These are phyloP conservation scores for Lemur catta DNA, from an alignment of 2,797 vertebrate species.

Conservation along the genomic window DNA sequence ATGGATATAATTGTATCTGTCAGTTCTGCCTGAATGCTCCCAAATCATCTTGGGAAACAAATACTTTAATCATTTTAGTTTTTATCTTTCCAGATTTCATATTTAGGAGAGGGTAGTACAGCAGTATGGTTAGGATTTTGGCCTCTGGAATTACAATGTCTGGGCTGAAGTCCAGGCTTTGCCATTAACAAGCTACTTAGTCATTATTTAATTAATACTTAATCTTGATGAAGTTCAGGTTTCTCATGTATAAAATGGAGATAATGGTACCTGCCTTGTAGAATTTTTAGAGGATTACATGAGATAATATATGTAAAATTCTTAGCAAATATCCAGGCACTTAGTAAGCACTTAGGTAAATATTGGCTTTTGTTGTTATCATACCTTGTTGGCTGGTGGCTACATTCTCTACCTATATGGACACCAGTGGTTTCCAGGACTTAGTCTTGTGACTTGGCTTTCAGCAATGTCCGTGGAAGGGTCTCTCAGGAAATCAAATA, in stretches of 20 bases:
- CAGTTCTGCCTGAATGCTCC: neutral
- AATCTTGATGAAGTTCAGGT: neutral
- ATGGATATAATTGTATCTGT: neutral
- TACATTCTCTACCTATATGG: neutral
- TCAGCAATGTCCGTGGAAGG: neutral
- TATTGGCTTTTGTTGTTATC: neutral
- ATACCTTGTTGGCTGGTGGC: neutral
- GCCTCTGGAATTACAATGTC: neutral
- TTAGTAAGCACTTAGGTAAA: neutral
- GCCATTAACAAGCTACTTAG: neutral
- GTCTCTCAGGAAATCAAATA: neutral
- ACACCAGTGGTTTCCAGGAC: neutral
- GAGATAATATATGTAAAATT: neutral
- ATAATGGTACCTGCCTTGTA: neutral
- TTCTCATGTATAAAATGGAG: conserved; percentile 15
- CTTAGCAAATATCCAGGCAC: neutral
- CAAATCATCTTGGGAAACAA: neutral
- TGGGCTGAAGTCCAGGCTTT: neutral
- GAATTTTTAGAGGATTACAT: neutral
- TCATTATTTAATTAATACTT: neutral
- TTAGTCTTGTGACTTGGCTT: neutral
- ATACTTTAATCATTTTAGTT: neutral
- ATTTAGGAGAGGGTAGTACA: neutral
- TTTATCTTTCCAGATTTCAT: neutral
- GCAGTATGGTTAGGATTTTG: neutral